Evolutionary conservation across 92 coral and sea anemone genomes (phyloP), one percentile per base, ranked within the genome.

Genomic region (Plumapathes pennacea): DNA sequence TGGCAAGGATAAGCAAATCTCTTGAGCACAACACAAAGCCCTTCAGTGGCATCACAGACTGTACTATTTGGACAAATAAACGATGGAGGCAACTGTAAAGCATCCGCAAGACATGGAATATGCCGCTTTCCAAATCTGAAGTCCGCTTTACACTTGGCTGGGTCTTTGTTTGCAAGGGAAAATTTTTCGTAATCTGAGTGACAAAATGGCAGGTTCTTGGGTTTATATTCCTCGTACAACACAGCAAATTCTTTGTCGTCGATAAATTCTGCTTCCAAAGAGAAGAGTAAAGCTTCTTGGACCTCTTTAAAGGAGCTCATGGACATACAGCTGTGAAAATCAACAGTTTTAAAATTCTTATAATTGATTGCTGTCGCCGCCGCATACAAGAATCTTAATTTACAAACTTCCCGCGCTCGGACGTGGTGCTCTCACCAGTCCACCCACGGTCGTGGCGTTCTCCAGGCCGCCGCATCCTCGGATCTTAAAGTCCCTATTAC

Each of bases 71-170:
- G 46, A 22, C 46, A 40, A 14, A 14, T 18, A 22, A 40, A 1
- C 19, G 20, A 18, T 14, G 46, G 46, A 40, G 46, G 46, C 20
- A 3, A 18, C 20, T 22, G 14, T 40, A 40, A 40, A 14, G 46
- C 45, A 2, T 62, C 57, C 10, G 31, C 27, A 45, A 62, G 69
- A 31, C 14, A 28, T 10, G 69, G 57, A 13, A 62, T 62, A 9
- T 62, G n/a, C 43, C 56, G 17, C 56, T 62, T 62, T 0, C 32
- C 69, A 17, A 62, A 31, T 14, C 57, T 31, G 30, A 62, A 62
- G 25, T 61, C 55, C 25, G 43, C 69, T 40, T 61, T 61, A 27
- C 69, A 62, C 38, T 46, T 32, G 33, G 69, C 69, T 31, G 69
- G 69, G 33, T 60, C 67, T 25, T 60, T 43, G 45, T 62, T 62